Percentiles rank a stretch among this genome's conserved stretches.
Evolutionary conservation across 64 coral and sea anemone species (phyloP).

Genomic region (Orbicella faveolata): DNA sequence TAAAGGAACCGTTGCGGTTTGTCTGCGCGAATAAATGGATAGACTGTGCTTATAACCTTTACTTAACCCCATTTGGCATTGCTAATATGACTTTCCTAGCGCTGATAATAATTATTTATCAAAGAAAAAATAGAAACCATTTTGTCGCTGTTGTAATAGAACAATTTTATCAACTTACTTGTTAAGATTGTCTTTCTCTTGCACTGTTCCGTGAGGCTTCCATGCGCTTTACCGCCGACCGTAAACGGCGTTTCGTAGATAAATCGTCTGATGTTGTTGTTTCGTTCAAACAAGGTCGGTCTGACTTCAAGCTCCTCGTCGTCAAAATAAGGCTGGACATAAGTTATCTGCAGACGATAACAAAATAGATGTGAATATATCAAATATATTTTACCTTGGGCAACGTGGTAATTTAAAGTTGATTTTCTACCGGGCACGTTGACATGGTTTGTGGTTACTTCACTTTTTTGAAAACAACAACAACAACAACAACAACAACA

Average conservation of each 20-base stretch:
- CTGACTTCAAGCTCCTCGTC: constrained; percentile 75
- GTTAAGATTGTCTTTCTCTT: constrained; percentile 98
- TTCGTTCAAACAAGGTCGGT: constrained; percentile 89
- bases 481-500: no score
- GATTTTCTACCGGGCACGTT: no score
- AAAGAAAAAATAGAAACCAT: no score
- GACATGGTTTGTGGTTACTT: no score
- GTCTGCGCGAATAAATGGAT: no score
- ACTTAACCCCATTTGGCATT: neutral
- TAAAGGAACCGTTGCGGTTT: no score
- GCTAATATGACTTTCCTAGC: neutral
- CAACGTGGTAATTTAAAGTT: no score
- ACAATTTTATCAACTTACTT: constrained; percentile 48
- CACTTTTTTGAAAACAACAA: no score
- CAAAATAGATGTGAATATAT: neutral
- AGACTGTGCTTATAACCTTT: no score
- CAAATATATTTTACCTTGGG: no score
- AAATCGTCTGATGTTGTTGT: constrained; percentile 96
- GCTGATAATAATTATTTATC: no score
- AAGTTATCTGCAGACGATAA: constrained; percentile 74
- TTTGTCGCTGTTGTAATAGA: neutral
- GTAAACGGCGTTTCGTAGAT: constrained; percentile 97
- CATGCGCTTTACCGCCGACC: constrained; percentile 85
- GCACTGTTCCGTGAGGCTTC: constrained; percentile 83
- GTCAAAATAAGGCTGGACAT: constrained; percentile 92